phyloP scores from a whole-genome alignment of 2,113 vertebrate species.

The Eclectus roratus region DNA sequence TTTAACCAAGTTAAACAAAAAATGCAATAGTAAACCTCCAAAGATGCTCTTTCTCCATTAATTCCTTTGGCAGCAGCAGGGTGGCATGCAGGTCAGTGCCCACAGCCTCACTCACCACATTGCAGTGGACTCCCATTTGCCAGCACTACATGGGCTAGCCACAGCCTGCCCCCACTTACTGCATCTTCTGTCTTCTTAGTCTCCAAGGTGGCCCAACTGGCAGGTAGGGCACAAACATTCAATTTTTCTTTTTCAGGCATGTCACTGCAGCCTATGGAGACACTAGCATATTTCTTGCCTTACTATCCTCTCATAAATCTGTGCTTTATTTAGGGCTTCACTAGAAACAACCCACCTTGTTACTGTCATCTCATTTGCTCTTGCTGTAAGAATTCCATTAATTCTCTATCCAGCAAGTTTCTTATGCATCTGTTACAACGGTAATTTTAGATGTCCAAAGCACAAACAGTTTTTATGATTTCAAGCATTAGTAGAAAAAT shows the following conservation, averaged over 20 bases:
- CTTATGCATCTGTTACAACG: background rate
- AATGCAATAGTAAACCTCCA: background rate
- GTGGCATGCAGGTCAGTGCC: background rate
- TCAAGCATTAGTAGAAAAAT: background rate
- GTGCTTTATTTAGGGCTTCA: background rate
- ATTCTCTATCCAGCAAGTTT: background rate
- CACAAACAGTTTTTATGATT: background rate
- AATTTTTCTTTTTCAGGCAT: background rate
- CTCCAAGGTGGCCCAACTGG: background rate
- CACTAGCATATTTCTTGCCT: background rate
- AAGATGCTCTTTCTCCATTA: background rate
- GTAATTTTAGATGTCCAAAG: background rate
- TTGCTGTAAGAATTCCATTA: background rate
- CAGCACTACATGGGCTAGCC: background rate
- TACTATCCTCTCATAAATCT: background rate
- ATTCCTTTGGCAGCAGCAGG: background rate
- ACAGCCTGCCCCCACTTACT: background rate
- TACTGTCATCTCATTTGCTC: background rate
- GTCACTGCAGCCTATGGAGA: background rate
- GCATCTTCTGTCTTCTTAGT: background rate
- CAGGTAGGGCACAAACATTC: background rate
- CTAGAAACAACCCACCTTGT: background rate
- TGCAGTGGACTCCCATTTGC: rapidly evolving
- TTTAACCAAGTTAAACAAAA: background rate
- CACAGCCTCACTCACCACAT: rapidly evolving